Percentiles rank a stretch among this genome's conserved stretches.
These are phyloP conservation scores for Campaea margaritaria DNA, from an alignment of 2,888 invertebrate species.

Conservation along the genomic window DNA sequence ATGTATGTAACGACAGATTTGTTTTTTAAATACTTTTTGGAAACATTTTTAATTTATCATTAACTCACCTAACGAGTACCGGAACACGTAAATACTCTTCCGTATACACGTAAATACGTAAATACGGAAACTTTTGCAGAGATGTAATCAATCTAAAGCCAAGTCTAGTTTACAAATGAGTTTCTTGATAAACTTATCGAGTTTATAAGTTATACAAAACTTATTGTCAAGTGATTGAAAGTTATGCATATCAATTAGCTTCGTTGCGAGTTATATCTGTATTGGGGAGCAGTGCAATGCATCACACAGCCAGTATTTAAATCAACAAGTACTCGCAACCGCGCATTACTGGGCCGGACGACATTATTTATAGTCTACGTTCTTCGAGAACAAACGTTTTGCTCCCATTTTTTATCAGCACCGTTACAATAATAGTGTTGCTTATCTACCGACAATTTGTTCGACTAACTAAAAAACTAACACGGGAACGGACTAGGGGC, in stretches of 20 bases:
- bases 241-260: background rate
- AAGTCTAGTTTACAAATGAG: too few relatives aligned
- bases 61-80: too few relatives aligned
- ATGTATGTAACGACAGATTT: too few relatives aligned
- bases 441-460: constrained; percentile 45
- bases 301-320: constrained; percentile 35
- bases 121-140: too few relatives aligned
- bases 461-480: constrained; percentile 36
- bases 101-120: too few relatives aligned
- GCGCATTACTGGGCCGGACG: constrained; percentile 16
- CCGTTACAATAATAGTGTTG: constrained; percentile 40
- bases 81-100: too few relatives aligned
- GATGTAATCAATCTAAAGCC: too few relatives aligned
- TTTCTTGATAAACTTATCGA: background rate
- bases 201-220: background rate
- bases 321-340: constrained; percentile 33
- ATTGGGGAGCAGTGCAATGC: constrained; percentile 19
- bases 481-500: constrained; percentile 1
- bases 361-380: constrained; percentile 9
- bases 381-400: constrained; percentile 9
- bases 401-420: constrained; percentile 6
- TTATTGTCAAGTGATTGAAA: background rate
- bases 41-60: too few relatives aligned
- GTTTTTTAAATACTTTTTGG: too few relatives aligned
- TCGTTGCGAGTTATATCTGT: background rate